Conservation (phyloP, 1,140 invertebrate species). For the Ephestia elutella region DNA sequence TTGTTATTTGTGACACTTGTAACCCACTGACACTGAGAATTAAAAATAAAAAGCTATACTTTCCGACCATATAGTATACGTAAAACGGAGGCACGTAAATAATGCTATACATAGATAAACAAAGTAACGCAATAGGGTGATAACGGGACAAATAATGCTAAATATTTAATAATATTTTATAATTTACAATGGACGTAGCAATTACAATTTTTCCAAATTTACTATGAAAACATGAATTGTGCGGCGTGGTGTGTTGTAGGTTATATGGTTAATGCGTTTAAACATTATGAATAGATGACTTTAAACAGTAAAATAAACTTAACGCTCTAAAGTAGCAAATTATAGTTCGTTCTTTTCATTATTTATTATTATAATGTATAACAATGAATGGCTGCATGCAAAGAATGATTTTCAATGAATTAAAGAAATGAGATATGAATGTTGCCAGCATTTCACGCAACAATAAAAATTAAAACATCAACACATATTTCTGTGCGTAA, state of each 20-base stretch:
- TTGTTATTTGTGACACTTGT: neutral
- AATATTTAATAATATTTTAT: slow-evolving; percentile 37
- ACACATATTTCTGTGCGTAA: neutral
- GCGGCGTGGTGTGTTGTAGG: slow-evolving; percentile 1
- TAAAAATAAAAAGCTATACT: neutral
- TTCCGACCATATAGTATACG: neutral
- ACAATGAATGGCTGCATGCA: no score
- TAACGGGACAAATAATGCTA: slow-evolving; percentile 26
- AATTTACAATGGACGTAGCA: slow-evolving; percentile 64
- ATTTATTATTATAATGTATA: no score
- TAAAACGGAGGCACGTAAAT: neutral
- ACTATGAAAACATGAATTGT: slow-evolving; percentile 8
- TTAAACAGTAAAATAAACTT: no score
- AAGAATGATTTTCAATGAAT: no score
- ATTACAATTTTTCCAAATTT: slow-evolving; percentile 24
- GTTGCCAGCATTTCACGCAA: no score
- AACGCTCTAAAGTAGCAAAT: no score
- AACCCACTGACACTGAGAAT: neutral
- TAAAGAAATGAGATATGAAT: no score
- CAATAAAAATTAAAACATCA: no score
- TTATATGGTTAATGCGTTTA: neutral
- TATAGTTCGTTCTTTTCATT: no score
- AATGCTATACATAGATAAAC: neutral
- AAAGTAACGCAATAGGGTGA: neutral
- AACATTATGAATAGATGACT: neutral